Evolutionary conservation across 2,113 vertebrate genomes (phyloP).

Genomic region (Cololabis saira): DNA sequence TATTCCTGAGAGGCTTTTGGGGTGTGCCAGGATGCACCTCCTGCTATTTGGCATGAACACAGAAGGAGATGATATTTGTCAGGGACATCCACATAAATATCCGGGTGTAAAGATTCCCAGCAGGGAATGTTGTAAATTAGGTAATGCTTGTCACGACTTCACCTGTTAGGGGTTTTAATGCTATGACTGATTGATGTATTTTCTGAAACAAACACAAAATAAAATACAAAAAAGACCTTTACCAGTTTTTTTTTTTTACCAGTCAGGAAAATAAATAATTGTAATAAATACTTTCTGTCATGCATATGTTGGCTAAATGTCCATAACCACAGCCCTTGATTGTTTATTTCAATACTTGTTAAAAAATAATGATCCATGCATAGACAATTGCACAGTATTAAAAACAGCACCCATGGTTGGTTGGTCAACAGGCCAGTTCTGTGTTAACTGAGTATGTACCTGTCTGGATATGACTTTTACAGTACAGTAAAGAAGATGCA

Average conservation of each 20-base stretch:
- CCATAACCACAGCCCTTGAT: conserved; percentile 14
- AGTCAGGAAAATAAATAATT: conserved; percentile 69
- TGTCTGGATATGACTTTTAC: conserved; percentile 30
- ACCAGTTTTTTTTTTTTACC: conserved; percentile 26
- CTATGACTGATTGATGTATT: conserved; percentile 5
- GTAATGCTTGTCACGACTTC: no score
- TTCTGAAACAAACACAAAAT: conserved; percentile 29
- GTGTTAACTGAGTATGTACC: conserved; percentile 21
- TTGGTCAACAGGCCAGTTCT: conserved; percentile 42
- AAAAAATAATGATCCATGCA: conserved; percentile 19
- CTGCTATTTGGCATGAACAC: background rate
- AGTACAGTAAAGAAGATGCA: conserved; percentile 36
- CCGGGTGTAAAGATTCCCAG: background rate
- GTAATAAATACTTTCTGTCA: conserved; percentile 71
- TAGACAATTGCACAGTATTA: conserved; percentile 49
- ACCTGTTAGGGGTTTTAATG: background rate
- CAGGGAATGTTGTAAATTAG: background rate
- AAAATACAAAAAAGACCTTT: conserved; percentile 4
- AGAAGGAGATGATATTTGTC: background rate
- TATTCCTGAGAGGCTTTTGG: conserved; percentile 4
- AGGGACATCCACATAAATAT: background rate
- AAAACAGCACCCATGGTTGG: conserved; percentile 57
- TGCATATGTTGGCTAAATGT: conserved; percentile 31
- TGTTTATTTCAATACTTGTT: conserved; percentile 34
- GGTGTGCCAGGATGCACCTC: background rate